Percentiles rank a stretch among this genome's conserved stretches.
phyloP scores from a whole-genome alignment of 1,140 invertebrate species.

The Formica exsecta region DNA sequence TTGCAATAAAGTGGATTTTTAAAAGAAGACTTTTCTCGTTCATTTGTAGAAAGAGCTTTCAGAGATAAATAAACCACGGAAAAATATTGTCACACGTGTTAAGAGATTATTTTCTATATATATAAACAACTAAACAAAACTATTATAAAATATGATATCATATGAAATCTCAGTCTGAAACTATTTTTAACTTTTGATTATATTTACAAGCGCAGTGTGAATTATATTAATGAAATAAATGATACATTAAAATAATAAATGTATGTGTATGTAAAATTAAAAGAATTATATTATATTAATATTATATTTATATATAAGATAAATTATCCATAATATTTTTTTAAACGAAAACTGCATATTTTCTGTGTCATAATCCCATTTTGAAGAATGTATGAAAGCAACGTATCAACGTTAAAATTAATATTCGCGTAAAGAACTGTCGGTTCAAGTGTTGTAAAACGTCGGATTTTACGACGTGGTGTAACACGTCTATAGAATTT shows the following conservation, averaged over 20 bases:
- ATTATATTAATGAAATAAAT: not conserved
- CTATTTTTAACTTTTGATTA: too few relatives aligned
- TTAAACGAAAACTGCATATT: not conserved
- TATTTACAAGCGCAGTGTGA: too few relatives aligned
- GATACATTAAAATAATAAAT: too few relatives aligned
- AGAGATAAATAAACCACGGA: not conserved
- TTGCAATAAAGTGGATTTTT: slow-evolving; percentile 14
- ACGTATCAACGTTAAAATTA: not conserved
- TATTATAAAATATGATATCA: not conserved
- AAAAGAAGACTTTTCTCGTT: not conserved
- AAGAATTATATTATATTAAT: not conserved
- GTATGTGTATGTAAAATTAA: too few relatives aligned
- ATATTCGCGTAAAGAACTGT: not conserved
- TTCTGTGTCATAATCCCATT: not conserved
- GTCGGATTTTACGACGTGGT: not conserved
- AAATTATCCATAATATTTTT: not conserved
- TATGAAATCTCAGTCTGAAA: too few relatives aligned
- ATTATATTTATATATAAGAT: not conserved
- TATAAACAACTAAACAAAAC: slow-evolving; percentile 8
- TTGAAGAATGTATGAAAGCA: not conserved
- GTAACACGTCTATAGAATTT: slow-evolving; percentile 4
- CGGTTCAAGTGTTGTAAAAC: not conserved
- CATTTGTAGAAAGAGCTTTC: not conserved
- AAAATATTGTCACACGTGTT: not conserved
- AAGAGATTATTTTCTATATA: slow-evolving; percentile 2